phyloP scores from a whole-genome alignment of 1,140 invertebrate species.

The Streblospio benedicti region DNA sequence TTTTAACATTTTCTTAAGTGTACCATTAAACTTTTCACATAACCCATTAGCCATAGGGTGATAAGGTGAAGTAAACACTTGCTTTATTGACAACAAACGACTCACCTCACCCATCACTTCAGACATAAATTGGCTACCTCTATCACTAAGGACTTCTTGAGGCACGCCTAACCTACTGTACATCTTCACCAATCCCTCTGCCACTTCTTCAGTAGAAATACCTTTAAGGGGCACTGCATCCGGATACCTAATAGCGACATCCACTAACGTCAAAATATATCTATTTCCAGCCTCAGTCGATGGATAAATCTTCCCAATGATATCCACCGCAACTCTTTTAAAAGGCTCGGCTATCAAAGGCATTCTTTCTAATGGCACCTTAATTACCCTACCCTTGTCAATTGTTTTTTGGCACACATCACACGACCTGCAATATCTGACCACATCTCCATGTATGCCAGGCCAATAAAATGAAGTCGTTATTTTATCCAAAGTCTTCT shows the following conservation, averaged over 20 bases:
- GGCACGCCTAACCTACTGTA: too few species aligned
- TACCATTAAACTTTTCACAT: too few species aligned
- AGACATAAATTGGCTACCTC: constrained; percentile 6
- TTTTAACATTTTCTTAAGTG: too few species aligned
- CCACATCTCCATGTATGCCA: background rate
- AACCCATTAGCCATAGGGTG: constrained; percentile 5
- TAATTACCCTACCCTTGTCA: constrained; percentile 6
- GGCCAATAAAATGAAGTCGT: constrained; percentile 7
- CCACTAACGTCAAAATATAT: too few species aligned
- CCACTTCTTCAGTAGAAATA: too few species aligned
- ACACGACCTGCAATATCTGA: constrained; percentile 5
- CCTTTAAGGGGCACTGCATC: too few species aligned
- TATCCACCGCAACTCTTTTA: constrained; percentile 8
- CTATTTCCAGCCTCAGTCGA: too few species aligned
- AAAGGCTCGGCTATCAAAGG: constrained; percentile 12
- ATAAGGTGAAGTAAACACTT: constrained; percentile 1
- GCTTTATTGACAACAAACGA: constrained; percentile 9
- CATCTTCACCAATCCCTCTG: too few species aligned
- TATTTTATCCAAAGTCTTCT: constrained; percentile 4
- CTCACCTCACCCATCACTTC: constrained; percentile 1
- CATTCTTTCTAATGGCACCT: constrained; percentile 6
- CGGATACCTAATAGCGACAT: too few species aligned
- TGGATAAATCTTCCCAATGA: too few species aligned
- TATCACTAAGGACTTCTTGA: too few species aligned
- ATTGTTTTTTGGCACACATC: constrained; percentile 6